A percentile compares a stretch with the other conserved stretches of the same genome.
phyloP scores from a whole-genome alignment of 2,113 vertebrate genomes.

The Chauna torquata region DNA sequence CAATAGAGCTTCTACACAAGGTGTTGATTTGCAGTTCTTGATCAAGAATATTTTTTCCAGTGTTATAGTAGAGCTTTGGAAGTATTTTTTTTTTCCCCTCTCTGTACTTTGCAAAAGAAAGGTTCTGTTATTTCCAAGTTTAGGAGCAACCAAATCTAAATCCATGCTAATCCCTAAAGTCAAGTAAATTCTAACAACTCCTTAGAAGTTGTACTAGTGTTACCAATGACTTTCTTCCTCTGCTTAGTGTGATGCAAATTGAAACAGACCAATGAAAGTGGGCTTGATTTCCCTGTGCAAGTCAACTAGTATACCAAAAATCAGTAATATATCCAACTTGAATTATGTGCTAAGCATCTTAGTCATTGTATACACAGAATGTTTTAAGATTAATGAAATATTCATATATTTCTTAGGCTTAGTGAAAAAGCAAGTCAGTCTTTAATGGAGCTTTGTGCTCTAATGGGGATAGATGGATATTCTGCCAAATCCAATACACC shows the following conservation, averaged over 20 bases:
- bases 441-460: background rate
- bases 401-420: background rate
- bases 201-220: background rate
- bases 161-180: background rate
- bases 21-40: background rate
- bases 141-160: conserved; percentile 15
- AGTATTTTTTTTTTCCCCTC: background rate
- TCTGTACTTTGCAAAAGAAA: background rate
- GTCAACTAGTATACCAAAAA: conserved; percentile 34
- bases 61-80: background rate
- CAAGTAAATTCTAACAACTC: conserved; percentile 28
- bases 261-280: background rate
- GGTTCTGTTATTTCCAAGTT: background rate
- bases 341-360: conserved; percentile 27
- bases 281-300: background rate
- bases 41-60: background rate
- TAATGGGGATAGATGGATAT: background rate
- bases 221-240: conserved; percentile 27
- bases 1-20: background rate
- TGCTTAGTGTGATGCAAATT: background rate
- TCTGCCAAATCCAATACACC: background rate
- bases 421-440: background rate
- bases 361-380: background rate
- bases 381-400: background rate
- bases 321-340: background rate